phyloP scores from a whole-genome alignment of 1,140 invertebrate species.

The Nixonia krombeini region DNA sequence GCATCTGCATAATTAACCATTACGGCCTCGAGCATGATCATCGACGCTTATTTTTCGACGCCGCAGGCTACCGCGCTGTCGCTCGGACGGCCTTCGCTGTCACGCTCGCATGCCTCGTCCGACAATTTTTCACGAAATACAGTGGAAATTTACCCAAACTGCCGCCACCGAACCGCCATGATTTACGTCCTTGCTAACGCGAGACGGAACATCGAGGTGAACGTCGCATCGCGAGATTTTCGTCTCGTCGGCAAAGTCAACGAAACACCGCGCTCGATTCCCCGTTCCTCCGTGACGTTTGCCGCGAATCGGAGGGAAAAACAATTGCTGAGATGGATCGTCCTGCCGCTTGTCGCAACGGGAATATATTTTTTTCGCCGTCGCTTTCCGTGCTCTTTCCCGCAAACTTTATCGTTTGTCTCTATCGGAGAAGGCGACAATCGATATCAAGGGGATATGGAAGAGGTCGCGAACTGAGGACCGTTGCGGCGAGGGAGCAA shows the following conservation, averaged over 20 bases:
- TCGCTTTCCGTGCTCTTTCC: slow-evolving; percentile 17
- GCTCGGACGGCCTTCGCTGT: slow-evolving; percentile 38
- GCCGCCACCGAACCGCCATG: too few species aligned
- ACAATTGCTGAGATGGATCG: slow-evolving; percentile 15
- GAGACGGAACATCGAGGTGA: too few species aligned
- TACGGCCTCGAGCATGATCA: slow-evolving; percentile 38
- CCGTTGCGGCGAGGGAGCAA: slow-evolving; percentile 13
- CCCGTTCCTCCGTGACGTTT: too few species aligned
- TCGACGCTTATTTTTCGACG: slow-evolving; percentile 22
- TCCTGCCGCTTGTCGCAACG: slow-evolving; percentile 17
- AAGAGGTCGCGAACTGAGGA: slow-evolving; percentile 37
- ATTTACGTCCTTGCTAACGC: too few species aligned
- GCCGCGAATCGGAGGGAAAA: slow-evolving; percentile 6
- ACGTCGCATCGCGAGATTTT: too few species aligned
- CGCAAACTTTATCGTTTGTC: slow-evolving; percentile 34
- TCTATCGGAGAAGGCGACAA: slow-evolving; percentile 56
- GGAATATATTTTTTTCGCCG: slow-evolving; percentile 10
- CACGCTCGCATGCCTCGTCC: slow-evolving; percentile 18
- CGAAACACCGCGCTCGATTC: too few species aligned
- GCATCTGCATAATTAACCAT: slow-evolving; percentile 50
- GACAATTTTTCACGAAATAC: not conserved
- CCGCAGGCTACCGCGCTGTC: slow-evolving; percentile 25
- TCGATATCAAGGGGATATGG: slow-evolving; percentile 57
- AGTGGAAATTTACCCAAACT: too few species aligned
- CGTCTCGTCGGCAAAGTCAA: too few species aligned